Evolutionary conservation across 2,888 invertebrate genomes (phyloP), one percentile per base, ranked within the genome.

Genomic region (Philaethria dido): DNA sequence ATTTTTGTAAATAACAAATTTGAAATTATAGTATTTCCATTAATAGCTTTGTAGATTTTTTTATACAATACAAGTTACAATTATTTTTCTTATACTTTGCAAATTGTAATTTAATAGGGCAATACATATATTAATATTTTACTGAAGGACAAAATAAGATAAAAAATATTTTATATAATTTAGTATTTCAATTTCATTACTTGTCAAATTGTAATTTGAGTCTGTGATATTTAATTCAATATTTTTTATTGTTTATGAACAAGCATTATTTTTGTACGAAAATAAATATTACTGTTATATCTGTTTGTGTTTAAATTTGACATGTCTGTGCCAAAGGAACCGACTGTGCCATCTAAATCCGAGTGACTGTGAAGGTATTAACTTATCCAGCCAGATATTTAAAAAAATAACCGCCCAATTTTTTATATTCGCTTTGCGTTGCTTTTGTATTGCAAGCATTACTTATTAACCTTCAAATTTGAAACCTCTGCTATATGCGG

Each of bases 251-350:
- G 48, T 64, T 59, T 42, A 14, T 47, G 39, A 18, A 36, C 25
- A 16, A 57, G 18, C 39, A 48, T 36, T 55, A 14, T 22, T 50
- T n/a, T 48, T 60, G 5, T 39, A 16, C n/a, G 11, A 20, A 29
- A 62, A 48, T 62, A 63, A 67, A 63, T 29, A 44, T 16, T 18
- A 18, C 44, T 42, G 47, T 44, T 18, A 61, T 22, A 16, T 60
- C 55, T 36, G 4, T 62, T 60, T 52, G 20, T 65, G 33, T 64
- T 57, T 64, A 33, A 64, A 66, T 69, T 69, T 68, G 47, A 72
- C 73, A 75, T 75, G 75, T 75, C 75, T 75, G 74, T 64, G 42
- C 75, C 45, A 45, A 72, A 73, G 75, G 74, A 71, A 47, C 62
- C 36, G 11, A 61, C 71, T 33, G 71, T 64, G 18, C 65, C 73